phyloP scores from a whole-genome alignment of 2,797 vertebrate species.

The Tapirus indicus region DNA sequence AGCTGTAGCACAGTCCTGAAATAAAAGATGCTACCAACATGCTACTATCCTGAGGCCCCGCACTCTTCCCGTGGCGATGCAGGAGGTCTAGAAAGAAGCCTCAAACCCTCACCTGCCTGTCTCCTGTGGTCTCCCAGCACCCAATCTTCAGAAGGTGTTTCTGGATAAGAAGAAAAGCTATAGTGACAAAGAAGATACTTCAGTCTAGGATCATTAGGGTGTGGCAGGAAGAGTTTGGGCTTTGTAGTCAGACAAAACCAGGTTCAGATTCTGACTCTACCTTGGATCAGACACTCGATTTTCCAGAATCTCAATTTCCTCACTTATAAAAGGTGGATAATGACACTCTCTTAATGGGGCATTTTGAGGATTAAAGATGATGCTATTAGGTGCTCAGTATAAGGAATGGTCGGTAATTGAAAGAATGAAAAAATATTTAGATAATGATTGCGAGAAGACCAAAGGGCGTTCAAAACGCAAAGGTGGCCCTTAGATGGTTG shows the following conservation, averaged over 20 bases:
- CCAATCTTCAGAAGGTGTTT: neutral
- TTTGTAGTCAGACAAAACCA: neutral
- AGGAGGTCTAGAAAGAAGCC: neutral
- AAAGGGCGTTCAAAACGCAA: neutral
- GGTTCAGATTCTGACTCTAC: neutral
- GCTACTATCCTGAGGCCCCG: neutral
- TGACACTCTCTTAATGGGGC: neutral
- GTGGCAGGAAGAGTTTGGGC: neutral
- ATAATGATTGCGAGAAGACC: neutral
- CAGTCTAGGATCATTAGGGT: neutral
- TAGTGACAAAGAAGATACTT: neutral
- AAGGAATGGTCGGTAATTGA: neutral
- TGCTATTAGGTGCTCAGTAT: neutral
- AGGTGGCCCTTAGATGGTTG: neutral
- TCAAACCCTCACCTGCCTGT: neutral
- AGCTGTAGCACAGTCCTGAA: neutral
- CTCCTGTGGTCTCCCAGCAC: neutral
- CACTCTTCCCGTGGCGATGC: rapidly evolving
- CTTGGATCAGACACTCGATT: neutral
- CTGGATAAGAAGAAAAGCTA: neutral
- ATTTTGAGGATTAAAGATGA: conserved; percentile 47
- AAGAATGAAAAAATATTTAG: neutral
- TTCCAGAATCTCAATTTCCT: neutral
- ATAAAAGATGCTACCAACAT: neutral
- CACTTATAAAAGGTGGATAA: neutral